These are phyloP conservation scores for Tragelaphus imberbis DNA, from an alignment of 2,113 vertebrate species.

Conservation along the genomic window DNA sequence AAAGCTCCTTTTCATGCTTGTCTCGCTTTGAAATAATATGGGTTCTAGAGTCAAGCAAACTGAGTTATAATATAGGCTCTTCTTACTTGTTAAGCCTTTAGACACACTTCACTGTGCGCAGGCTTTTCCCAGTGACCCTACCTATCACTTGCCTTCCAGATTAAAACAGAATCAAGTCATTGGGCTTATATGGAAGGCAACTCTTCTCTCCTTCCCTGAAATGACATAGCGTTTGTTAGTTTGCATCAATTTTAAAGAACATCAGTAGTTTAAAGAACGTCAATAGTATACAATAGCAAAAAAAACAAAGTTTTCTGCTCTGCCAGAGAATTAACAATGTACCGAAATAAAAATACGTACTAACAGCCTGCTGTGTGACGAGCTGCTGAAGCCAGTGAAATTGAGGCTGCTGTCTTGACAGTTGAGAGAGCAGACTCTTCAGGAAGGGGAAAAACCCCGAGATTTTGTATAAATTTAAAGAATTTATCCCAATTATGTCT, in stretches of 20 bases:
- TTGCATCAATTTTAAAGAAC: not conserved
- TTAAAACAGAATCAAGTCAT: not conserved
- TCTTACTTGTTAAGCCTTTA: not conserved
- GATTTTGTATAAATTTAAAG: slow-evolving; percentile 71
- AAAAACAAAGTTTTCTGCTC: slow-evolving; percentile 55
- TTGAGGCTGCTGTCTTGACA: slow-evolving; percentile 65
- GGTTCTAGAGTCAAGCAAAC: not conserved
- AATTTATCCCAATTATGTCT: slow-evolving; percentile 64
- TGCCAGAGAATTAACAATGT: slow-evolving; percentile 58
- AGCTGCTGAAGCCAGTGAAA: slow-evolving; percentile 40
- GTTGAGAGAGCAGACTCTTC: slow-evolving; percentile 62
- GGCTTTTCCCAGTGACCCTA: not conserved
- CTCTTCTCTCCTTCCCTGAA: not conserved
- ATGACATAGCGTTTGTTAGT: slow-evolving; percentile 11
- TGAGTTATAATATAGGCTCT: not conserved
- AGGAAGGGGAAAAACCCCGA: not conserved
- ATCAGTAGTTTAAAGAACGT: not conserved
- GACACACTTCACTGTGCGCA: not conserved
- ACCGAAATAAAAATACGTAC: slow-evolving; percentile 45
- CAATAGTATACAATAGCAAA: not conserved
- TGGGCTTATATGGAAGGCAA: not conserved
- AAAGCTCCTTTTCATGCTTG: not conserved
- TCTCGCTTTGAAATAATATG: not conserved
- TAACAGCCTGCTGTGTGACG: slow-evolving; percentile 30
- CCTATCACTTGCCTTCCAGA: not conserved